Base-by-base conservation (phyloP, 2,113 vertebrate species). In the Pantherophis guttatus region DNA sequence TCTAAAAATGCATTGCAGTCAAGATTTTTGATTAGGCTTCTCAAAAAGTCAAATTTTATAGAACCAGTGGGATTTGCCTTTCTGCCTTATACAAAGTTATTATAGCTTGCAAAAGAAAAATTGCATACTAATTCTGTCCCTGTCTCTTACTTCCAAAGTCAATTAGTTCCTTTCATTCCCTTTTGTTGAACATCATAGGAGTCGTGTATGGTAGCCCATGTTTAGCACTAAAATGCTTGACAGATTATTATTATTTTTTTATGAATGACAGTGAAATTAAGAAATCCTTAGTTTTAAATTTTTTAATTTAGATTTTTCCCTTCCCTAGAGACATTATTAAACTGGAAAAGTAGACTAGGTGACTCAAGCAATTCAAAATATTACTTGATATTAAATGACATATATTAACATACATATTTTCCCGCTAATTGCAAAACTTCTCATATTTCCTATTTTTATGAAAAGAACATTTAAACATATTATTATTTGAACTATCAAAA, bases 401-500 rank as follows among this genome's bases (percentile, higher is more conserved):
- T 23, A 50, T 17, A 0, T 9, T 3, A 13, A 86, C 62, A 88
- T 5, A 0, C 0, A 0, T 88, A 53, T 91, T 10, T n/a, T 29
- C 13, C 5, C 5, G 50, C 54, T 81, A 91, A 92, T 23, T 89
- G 0, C 92, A 95, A 91, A 12, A 86, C 90, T 62, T 75, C 53
- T 85, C n/a, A 54, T 65, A 92, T 85, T 8, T 86, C 29, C 88
- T 87, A 88, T 94, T 86, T 96, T 75, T 19, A 1, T 19, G 2
- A 91, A 58, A 92, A 98, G 98, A 98, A 91, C 98, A 98, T 95
- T 93, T 98, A 95, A 98, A 98, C 92, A 95, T 98, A 89, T 50
- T 98, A 95, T 94, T 98, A 1, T 98, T 98, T 94, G 97, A 96
- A 9, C 0, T 97, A 94, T 97, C 98, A 0, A 97, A 97, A 91